Conservation (phyloP, 2,888 invertebrate genomes). For the Campoplex capitator region DNA sequence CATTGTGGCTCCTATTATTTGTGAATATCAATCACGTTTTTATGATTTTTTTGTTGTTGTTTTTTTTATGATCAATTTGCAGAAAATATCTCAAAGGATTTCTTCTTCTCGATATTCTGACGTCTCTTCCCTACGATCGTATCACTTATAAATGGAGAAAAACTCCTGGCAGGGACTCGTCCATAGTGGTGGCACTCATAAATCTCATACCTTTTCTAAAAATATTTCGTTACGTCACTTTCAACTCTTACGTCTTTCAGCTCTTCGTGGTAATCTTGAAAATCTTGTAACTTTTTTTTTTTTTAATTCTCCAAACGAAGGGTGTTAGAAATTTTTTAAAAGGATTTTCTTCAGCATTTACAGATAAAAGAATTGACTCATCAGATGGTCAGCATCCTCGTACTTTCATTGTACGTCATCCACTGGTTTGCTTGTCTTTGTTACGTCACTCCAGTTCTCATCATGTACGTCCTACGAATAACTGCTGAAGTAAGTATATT, state of each 20-base stretch:
- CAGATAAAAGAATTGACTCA: conserved; percentile 71
- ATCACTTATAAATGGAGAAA: conserved; percentile 78
- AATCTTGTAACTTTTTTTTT: not conserved
- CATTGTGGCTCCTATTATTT: not conserved
- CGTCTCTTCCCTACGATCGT: conserved; percentile 80
- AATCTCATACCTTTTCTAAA: conserved; percentile 80
- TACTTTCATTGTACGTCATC: conserved; percentile 77
- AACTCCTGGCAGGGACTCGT: conserved; percentile 74
- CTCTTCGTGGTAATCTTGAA: conserved; percentile 73
- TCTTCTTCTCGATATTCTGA: conserved; percentile 77
- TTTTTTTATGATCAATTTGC: conserved; percentile 18
- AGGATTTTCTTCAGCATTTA: conserved; percentile 72
- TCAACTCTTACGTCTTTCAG: conserved; percentile 73
- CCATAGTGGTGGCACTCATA: conserved; percentile 68
- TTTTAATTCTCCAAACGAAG: not conserved
- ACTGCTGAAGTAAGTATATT: conserved; percentile 67
- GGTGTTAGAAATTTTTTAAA: not conserved
- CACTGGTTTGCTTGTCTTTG: conserved; percentile 80
- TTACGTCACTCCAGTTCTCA: conserved; percentile 75
- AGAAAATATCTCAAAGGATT: conserved; percentile 76
- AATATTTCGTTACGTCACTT: conserved; percentile 76
- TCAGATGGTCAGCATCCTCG: conserved; percentile 74
- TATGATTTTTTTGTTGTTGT: not conserved
- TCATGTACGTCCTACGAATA: conserved; percentile 71
- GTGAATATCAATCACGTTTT: not conserved